Conservation (phyloP, 2,797 vertebrate genomes). For the Buphagus erythrorhynchus region DNA sequence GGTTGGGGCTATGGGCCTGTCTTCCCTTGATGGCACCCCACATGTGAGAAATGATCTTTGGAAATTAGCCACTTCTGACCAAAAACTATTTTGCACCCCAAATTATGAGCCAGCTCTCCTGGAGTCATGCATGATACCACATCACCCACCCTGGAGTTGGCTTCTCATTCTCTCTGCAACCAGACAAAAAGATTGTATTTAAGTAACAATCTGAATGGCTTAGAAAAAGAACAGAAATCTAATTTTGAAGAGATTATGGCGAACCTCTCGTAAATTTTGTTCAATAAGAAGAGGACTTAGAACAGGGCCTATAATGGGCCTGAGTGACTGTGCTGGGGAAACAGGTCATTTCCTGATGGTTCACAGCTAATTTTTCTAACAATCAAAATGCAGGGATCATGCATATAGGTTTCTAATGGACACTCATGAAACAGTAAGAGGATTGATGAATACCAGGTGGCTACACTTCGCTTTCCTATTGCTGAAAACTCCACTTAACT, state of each 20-base stretch:
- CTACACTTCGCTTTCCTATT: slow-evolving; percentile 28
- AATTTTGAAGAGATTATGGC: slow-evolving; percentile 82
- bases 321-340: slow-evolving; percentile 60
- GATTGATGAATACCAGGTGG: slow-evolving; percentile 73
- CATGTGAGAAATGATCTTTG: neutral
- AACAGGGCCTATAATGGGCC: slow-evolving; percentile 63
- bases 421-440: slow-evolving; percentile 47
- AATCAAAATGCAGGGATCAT: neutral
- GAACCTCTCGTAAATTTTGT: slow-evolving; percentile 76
- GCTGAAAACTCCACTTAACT: neutral
- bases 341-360: slow-evolving; percentile 79
- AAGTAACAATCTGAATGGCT: slow-evolving; percentile 3
- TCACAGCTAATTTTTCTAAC: slow-evolving; percentile 59
- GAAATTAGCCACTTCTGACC: neutral
- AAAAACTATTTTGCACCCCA: neutral
- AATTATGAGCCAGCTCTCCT: neutral
- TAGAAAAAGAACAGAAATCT: slow-evolving; percentile 67
- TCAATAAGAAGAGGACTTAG: slow-evolving; percentile 77
- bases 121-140: fast-evolving
- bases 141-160: neutral
- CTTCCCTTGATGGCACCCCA: neutral
- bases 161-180: neutral
- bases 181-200: slow-evolving; percentile 6
- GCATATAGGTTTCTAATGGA: slow-evolving; percentile 57
- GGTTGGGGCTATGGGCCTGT: neutral